Percentiles rank a stretch among this genome's conserved stretches.
phyloP scores from a whole-genome alignment of 2,797 vertebrate genomes.

The Graptemys geographica region DNA sequence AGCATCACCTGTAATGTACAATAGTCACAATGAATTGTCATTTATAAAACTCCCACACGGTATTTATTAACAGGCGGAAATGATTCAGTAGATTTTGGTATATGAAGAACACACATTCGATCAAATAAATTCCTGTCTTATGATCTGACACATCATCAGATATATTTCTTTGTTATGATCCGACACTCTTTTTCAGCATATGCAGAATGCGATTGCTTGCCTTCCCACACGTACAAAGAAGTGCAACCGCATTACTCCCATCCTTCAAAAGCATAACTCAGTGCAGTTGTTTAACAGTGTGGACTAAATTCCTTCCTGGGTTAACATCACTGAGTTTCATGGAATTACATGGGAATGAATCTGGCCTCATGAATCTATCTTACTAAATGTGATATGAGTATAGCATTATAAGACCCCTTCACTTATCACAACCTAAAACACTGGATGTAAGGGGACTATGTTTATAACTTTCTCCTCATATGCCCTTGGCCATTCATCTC shows the following conservation, averaged over 20 bases:
- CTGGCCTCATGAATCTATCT: accelerated
- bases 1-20: conserved; percentile 87
- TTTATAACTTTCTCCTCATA: background rate
- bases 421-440: background rate
- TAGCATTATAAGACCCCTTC: accelerated
- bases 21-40: conserved; percentile 4
- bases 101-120: background rate
- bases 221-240: accelerated
- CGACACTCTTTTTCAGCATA: background rate
- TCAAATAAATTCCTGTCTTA: background rate
- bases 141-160: background rate
- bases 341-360: background rate
- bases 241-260: accelerated
- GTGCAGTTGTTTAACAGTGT: background rate
- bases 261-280: background rate
- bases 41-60: background rate
- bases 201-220: background rate
- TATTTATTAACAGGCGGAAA: background rate
- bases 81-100: background rate
- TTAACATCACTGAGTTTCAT: accelerated
- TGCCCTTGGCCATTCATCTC: accelerated
- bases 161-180: background rate
- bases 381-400: background rate
- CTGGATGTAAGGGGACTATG: accelerated
- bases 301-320: background rate